Percentiles rank a stretch among this genome's conserved stretches.
These are phyloP conservation scores for Ciona savignyi DNA, from an alignment of 23 tunicate species.

Conservation along the genomic window DNA sequence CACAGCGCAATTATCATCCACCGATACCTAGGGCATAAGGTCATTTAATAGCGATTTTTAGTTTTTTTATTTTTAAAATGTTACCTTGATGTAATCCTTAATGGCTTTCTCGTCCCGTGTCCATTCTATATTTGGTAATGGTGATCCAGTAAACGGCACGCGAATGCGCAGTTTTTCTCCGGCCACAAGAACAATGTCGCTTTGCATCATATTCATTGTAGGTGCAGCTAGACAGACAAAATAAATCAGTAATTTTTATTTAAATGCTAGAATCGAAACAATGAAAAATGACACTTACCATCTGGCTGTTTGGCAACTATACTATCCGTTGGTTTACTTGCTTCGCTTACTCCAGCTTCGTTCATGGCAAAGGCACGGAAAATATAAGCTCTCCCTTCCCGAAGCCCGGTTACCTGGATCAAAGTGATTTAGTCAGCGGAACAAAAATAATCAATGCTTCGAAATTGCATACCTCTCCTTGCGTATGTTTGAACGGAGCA, in stretches of 20 bases:
- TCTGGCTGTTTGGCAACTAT: slow-evolving; percentile 67
- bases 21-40: slow-evolving; percentile 52
- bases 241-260: background rate
- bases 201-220: slow-evolving; percentile 32
- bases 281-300: slow-evolving; percentile 15
- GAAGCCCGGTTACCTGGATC: slow-evolving; percentile 56
- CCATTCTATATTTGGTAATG: slow-evolving; percentile 69
- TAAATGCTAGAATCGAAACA: background rate
- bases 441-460: too few relatives aligned
- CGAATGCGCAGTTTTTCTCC: slow-evolving; percentile 71
- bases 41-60: background rate
- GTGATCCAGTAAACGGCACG: slow-evolving; percentile 62
- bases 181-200: slow-evolving; percentile 45
- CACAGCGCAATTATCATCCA: slow-evolving; percentile 47
- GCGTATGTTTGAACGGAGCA: slow-evolving; percentile 26
- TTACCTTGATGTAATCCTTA: slow-evolving; percentile 57
- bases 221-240: slow-evolving; percentile 24
- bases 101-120: slow-evolving; percentile 54
- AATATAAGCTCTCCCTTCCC: slow-evolving; percentile 66
- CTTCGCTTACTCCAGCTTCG: slow-evolving; percentile 66
- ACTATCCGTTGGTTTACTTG: slow-evolving; percentile 31
- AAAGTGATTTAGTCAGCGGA: too few relatives aligned
- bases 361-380: slow-evolving; percentile 71
- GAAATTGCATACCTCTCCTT: slow-evolving; percentile 76
- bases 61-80: background rate